A percentile compares a stretch with the other conserved stretches of the same genome.
phyloP scores from a whole-genome alignment of 2,113 vertebrate genomes.

The Ceyx cyanopectus region DNA sequence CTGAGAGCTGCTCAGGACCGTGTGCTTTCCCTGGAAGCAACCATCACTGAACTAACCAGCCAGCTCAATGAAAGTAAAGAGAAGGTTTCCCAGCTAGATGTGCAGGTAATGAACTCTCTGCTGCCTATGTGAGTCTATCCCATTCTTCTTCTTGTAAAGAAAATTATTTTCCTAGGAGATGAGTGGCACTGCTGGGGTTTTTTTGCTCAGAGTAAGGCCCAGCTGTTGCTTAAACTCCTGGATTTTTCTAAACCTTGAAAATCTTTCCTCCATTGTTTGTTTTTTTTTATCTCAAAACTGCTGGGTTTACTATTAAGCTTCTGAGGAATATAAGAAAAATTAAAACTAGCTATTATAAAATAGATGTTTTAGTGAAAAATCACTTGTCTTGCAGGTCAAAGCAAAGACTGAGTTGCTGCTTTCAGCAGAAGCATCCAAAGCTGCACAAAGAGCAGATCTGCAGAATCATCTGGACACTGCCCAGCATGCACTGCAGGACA shows the following conservation, averaged over 20 bases:
- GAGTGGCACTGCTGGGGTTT: neutral
- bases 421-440: slow-evolving; percentile 94
- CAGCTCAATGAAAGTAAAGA: slow-evolving; percentile 94
- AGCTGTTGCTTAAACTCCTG: neutral
- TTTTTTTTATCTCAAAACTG: neutral
- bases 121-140: neutral
- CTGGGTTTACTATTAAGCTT: neutral
- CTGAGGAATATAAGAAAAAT: neutral
- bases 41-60: slow-evolving; percentile 83
- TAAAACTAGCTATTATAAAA: neutral
- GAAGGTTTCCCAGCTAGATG: slow-evolving; percentile 90
- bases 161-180: neutral
- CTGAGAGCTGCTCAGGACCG: slow-evolving; percentile 90
- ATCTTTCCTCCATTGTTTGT: neutral
- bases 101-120: slow-evolving; percentile 83
- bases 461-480: slow-evolving; percentile 95
- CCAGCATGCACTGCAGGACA: slow-evolving; percentile 95
- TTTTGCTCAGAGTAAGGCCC: neutral
- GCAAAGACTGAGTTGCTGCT: slow-evolving; percentile 95
- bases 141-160: neutral
- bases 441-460: slow-evolving; percentile 92
- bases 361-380: neutral
- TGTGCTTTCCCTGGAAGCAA: slow-evolving; percentile 88
- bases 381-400: slow-evolving; percentile 86
- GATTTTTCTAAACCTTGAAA: neutral